Evolutionary conservation across 2,797 vertebrate species (phyloP).

Genomic region (Sibirionetta formosa): DNA sequence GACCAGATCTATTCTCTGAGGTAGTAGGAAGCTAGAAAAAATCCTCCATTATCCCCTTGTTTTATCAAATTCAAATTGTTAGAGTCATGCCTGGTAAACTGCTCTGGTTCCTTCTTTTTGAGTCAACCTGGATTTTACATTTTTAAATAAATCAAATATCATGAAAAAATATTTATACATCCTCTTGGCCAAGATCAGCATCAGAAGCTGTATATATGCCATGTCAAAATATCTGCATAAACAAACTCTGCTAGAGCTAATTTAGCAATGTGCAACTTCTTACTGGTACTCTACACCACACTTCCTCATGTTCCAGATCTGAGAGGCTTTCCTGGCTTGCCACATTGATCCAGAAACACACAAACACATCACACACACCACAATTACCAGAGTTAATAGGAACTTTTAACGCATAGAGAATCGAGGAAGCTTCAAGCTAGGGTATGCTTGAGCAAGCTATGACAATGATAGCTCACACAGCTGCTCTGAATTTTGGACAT

Average conservation of each 20-base stretch:
- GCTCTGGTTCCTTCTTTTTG: not conserved
- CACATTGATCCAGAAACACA: not conserved
- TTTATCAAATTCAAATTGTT: not conserved
- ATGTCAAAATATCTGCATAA: not conserved
- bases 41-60: not conserved
- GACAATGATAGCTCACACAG: not conserved
- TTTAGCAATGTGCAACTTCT: not conserved
- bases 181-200: not conserved
- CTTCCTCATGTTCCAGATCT: not conserved
- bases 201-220: not conserved
- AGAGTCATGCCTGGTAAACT: not conserved
- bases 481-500: not conserved
- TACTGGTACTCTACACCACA: too few species aligned
- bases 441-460: not conserved
- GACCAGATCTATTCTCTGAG: not conserved
- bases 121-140: not conserved
- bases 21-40: not conserved
- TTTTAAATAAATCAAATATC: not conserved
- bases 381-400: not conserved
- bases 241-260: rapidly evolving
- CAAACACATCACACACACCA: not conserved
- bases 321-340: not conserved
- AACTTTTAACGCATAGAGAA: not conserved
- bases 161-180: not conserved
- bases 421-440: not conserved